Percentiles rank a stretch among this genome's conserved stretches.
Evolutionary conservation across 2,888 invertebrate species (phyloP).

Genomic region (Perizoma affinitatum): DNA sequence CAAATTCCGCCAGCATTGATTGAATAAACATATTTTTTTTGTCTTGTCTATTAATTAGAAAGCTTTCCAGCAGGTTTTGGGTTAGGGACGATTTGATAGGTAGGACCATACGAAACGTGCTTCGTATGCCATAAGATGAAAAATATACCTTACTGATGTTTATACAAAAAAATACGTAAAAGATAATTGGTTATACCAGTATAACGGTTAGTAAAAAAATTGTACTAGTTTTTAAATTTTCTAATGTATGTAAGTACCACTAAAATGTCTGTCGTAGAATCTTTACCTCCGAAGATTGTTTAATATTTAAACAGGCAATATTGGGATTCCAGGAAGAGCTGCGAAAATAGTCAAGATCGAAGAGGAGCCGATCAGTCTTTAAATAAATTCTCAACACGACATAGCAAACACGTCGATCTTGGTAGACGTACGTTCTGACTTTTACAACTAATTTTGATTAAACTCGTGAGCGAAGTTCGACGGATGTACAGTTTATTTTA

Average conservation of each 20-base stretch:
- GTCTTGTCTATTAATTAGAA: slow-evolving; percentile 33
- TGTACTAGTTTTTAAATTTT: slow-evolving; percentile 20
- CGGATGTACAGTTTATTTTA: slow-evolving; percentile 48
- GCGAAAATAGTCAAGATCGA: slow-evolving; percentile 34
- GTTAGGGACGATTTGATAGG: neutral
- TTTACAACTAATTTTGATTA: slow-evolving; percentile 60
- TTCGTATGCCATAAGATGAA: too few relatives aligned
- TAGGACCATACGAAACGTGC: too few relatives aligned
- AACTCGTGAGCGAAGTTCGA: slow-evolving; percentile 48
- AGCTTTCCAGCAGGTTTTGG: neutral
- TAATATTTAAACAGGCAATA: slow-evolving; percentile 27
- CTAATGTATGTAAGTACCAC: slow-evolving; percentile 27
- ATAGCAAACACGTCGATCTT: slow-evolving; percentile 46
- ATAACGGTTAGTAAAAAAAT: slow-evolving; percentile 22
- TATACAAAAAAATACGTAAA: too few relatives aligned
- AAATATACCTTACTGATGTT: too few relatives aligned
- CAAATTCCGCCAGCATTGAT: slow-evolving; percentile 74
- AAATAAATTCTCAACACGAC: slow-evolving; percentile 37
- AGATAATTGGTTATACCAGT: neutral
- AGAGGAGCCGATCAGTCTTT: slow-evolving; percentile 23
- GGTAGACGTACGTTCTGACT: slow-evolving; percentile 37
- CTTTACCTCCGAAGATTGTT: slow-evolving; percentile 15
- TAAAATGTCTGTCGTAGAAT: slow-evolving; percentile 27
- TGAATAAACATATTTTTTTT: slow-evolving; percentile 63
- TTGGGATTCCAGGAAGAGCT: slow-evolving; percentile 28